phyloP scores from a whole-genome alignment of 2,797 vertebrate genomes.

The Allobates femoralis region DNA sequence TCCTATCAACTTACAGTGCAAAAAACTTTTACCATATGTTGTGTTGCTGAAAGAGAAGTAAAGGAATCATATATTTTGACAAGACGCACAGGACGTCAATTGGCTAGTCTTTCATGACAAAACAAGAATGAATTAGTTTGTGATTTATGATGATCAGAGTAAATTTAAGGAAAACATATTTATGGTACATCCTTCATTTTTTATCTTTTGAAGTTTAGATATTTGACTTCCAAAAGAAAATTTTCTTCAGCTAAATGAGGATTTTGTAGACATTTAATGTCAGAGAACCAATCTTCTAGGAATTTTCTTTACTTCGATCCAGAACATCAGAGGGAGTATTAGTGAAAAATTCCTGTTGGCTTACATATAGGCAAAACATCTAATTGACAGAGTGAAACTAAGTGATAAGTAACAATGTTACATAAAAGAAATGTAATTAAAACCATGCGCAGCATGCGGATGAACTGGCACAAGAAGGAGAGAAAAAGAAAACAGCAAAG shows the following conservation, averaged over 20 bases:
- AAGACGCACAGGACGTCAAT: too few species aligned
- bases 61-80: too few species aligned
- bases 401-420: conserved; percentile 65
- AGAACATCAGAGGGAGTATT: conserved; percentile 60
- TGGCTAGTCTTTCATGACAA: neutral
- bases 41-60: too few species aligned
- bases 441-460: conserved; percentile 67
- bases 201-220: neutral
- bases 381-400: conserved; percentile 65
- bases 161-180: neutral
- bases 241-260: conserved; percentile 57
- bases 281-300: conserved; percentile 57
- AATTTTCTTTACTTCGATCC: conserved; percentile 55
- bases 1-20: too few species aligned
- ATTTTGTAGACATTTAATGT: conserved; percentile 61
- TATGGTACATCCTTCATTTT: neutral
- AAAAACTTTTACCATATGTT: too few species aligned
- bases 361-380: conserved; percentile 56
- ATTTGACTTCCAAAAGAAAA: conserved; percentile 26
- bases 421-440: conserved; percentile 68
- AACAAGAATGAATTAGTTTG: neutral
- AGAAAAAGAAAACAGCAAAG: conserved; percentile 66
- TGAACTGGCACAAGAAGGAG: conserved; percentile 61
- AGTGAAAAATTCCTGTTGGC: conserved; percentile 66
- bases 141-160: neutral